Evolutionary conservation across 2,888 invertebrate genomes (phyloP).

Genomic region (Nezara viridula): DNA sequence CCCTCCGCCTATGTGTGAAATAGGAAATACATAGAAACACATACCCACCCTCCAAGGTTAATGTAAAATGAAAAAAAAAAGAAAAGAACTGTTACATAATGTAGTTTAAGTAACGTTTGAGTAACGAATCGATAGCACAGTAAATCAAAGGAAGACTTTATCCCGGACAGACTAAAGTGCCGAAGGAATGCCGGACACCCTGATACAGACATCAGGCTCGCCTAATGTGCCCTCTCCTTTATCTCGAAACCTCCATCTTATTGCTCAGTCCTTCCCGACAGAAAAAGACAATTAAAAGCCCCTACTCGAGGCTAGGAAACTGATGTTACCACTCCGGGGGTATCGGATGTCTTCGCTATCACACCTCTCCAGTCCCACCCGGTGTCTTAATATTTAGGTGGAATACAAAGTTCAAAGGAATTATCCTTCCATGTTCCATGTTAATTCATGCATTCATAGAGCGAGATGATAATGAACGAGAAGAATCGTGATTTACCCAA

Average conservation of each 20-base stretch:
- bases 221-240: not conserved
- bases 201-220: not conserved
- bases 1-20: too few species aligned
- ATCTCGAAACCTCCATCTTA: conserved; percentile 16
- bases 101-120: not conserved
- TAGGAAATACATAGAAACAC: not conserved
- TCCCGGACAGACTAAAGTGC: not conserved
- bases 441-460: not conserved
- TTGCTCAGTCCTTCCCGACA: not conserved
- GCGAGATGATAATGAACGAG: not conserved
- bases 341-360: not conserved
- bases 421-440: not conserved
- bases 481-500: not conserved
- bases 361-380: not conserved
- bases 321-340: conserved; percentile 2
- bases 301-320: not conserved
- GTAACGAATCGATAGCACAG: not conserved
- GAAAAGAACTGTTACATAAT: not conserved
- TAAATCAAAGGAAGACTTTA: not conserved
- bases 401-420: not conserved
- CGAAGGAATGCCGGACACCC: not conserved
- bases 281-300: conserved; percentile 36
- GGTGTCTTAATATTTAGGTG: not conserved
- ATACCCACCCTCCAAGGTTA: not conserved
- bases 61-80: not conserved